Conservation (phyloP, 92 coral and sea anemone species). For the Bergia puertoricense region DNA sequence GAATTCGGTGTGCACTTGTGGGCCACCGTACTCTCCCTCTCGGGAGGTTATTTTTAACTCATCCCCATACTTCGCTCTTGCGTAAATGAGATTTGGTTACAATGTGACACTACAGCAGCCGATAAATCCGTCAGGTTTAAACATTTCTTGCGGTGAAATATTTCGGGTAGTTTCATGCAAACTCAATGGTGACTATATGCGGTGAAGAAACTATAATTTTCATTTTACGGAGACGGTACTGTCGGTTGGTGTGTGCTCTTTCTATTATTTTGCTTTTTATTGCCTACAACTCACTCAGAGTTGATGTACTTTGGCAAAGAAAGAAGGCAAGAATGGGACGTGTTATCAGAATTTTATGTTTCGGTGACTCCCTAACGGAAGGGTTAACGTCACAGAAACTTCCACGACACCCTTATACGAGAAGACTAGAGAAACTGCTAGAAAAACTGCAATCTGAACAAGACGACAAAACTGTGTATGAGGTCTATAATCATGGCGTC, state of each 20-base stretch:
- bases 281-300: constrained; percentile 34
- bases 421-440: constrained; percentile 43
- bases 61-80: too few relatives aligned
- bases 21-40: too few relatives aligned
- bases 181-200: not conserved
- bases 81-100: too few relatives aligned
- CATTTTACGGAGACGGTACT: not conserved
- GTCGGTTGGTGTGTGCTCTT: not conserved
- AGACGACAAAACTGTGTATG: constrained; percentile 7
- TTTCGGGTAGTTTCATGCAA: too few relatives aligned
- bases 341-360: constrained; percentile 54
- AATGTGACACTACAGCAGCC: too few relatives aligned
- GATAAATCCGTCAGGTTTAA: too few relatives aligned
- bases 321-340: not conserved
- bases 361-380: constrained; percentile 70
- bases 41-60: too few relatives aligned
- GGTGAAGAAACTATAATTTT: not conserved
- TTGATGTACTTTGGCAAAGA: constrained; percentile 25
- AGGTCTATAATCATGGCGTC: constrained; percentile 54
- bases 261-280: constrained; percentile 24
- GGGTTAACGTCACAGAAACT: constrained; percentile 20
- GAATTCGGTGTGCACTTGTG: too few relatives aligned
- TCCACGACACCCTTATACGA: constrained; percentile 57
- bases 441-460: constrained; percentile 35
- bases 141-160: too few relatives aligned